Evolutionary conservation across 64 coral and sea anemone genomes (phyloP).

Genomic region (Actinia equina): DNA sequence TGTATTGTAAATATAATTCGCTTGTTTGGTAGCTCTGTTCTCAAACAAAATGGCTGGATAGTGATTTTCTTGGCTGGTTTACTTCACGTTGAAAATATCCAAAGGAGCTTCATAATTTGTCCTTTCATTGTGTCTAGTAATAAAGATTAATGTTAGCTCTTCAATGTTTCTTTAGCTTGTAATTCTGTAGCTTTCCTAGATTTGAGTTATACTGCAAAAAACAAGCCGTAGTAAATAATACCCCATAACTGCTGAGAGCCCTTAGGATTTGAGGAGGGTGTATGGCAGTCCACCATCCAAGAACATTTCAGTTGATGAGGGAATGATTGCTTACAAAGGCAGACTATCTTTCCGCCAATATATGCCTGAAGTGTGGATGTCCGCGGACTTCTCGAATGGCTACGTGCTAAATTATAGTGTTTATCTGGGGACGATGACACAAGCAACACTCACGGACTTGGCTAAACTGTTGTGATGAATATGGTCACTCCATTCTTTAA

Average conservation of each 20-base stretch:
- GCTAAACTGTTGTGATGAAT: no score
- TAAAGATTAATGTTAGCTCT: constrained; percentile 7
- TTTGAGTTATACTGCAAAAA: constrained; percentile 11
- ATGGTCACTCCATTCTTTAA: no score
- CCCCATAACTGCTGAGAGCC: neutral
- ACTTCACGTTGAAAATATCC: neutral
- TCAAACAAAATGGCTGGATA: constrained; percentile 15
- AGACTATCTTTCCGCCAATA: no score
- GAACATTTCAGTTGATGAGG: no score
- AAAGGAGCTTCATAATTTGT: neutral
- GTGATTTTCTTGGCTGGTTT: neutral
- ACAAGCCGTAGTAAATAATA: constrained; percentile 7
- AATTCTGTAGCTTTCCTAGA: constrained; percentile 18
- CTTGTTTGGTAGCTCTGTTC: constrained; percentile 1
- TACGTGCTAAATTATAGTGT: no score
- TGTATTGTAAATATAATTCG: constrained; percentile 8
- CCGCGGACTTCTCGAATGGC: no score
- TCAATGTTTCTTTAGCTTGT: constrained; percentile 10
- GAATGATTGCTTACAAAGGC: no score
- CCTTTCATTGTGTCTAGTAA: neutral
- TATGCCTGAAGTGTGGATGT: no score
- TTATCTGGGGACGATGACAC: no score
- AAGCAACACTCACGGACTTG: no score
- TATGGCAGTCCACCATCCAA: no score
- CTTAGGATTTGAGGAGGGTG: no score